Evolutionary conservation across 2,888 invertebrate species (phyloP).

Genomic region (Schizaphis graminum): DNA sequence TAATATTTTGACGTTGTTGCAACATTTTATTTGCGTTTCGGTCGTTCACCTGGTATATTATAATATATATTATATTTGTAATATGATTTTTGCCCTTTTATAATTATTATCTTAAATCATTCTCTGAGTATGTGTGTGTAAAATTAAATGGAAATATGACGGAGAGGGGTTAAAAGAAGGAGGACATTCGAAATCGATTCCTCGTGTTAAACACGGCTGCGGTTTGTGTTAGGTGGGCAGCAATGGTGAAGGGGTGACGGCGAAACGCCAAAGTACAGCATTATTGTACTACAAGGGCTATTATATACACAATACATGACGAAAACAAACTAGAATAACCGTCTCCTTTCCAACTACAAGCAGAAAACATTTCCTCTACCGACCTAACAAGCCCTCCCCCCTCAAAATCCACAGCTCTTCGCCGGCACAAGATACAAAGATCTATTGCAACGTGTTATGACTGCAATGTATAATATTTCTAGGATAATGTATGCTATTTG

Average conservation of each 20-base stretch:
- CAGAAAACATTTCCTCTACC: neutral
- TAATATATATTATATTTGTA: neutral
- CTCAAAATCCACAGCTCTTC: too few relatives aligned
- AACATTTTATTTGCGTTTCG: neutral
- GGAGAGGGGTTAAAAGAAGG: neutral
- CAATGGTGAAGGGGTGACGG: neutral
- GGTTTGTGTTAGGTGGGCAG: neutral
- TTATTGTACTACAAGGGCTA: constrained; percentile 30
- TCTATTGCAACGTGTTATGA: neutral
- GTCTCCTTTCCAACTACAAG: neutral
- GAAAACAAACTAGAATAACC: neutral
- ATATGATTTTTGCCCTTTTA: neutral
- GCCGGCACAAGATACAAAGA: neutral
- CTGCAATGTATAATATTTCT: neutral
- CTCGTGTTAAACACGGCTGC: neutral
- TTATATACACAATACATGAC: neutral
- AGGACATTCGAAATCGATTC: neutral
- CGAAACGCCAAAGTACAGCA: neutral
- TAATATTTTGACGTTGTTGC: neutral
- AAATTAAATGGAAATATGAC: neutral
- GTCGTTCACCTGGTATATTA: neutral
- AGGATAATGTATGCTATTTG: neutral
- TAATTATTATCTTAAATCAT: neutral
- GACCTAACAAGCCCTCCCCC: neutral
- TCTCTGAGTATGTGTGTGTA: neutral